These are phyloP conservation scores for Rhynchonycteris naso DNA, from an alignment of 2,797 vertebrate species.

Conservation along the genomic window DNA sequence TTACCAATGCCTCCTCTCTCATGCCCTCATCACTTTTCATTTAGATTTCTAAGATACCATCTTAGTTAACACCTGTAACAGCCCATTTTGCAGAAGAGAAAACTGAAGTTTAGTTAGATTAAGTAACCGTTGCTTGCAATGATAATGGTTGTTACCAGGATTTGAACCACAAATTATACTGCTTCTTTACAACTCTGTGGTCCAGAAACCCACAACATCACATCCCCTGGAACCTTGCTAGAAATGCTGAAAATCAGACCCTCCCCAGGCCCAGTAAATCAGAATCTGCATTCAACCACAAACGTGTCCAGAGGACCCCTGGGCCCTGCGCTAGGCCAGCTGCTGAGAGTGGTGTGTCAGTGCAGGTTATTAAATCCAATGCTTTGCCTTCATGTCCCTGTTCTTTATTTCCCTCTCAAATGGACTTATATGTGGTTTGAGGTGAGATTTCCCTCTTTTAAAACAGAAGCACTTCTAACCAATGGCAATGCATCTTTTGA, in stretches of 20 bases:
- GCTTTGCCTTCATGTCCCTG: background rate
- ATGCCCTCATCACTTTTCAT: background rate
- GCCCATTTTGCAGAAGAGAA: background rate
- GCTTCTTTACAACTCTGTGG: background rate
- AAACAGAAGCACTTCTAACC: background rate
- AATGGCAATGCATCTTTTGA: background rate
- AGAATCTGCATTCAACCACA: background rate
- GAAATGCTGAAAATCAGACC: background rate
- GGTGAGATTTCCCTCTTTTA: background rate
- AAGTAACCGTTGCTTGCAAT: background rate
- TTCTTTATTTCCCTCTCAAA: background rate
- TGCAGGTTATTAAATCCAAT: background rate
- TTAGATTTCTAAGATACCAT: background rate
- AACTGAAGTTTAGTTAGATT: background rate
- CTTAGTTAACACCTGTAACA: background rate
- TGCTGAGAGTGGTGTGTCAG: background rate
- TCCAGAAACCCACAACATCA: background rate
- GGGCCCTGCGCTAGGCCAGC: background rate
- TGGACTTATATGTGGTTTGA: background rate
- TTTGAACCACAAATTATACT: background rate
- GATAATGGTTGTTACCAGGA: background rate
- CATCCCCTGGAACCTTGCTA: background rate
- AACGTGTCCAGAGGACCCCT: background rate
- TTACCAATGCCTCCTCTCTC: background rate
- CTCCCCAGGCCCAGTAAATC: background rate